Evolutionary conservation across 2,113 vertebrate species (phyloP).

Genomic region (Sminthopsis crassicaudata): DNA sequence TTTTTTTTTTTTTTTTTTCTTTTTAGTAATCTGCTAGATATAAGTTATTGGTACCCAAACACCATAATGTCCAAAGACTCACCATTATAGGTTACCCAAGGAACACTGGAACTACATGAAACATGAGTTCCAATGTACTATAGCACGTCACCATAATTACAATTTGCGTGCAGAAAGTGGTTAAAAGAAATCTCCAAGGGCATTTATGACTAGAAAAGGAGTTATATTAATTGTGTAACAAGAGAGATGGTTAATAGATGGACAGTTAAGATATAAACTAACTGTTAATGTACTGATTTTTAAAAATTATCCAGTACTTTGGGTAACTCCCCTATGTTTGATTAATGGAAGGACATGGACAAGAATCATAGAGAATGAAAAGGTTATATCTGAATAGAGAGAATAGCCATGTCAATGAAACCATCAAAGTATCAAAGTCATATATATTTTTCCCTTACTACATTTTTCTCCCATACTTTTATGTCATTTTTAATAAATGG

Average conservation of each 20-base stretch:
- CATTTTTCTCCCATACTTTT: slow-evolving; percentile 7
- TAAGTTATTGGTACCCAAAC: neutral
- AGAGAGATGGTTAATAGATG: neutral
- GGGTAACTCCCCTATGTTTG: neutral
- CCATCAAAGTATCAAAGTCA: neutral
- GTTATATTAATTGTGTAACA: neutral
- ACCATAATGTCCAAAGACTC: neutral
- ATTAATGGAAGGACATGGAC: neutral
- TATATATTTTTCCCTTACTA: neutral
- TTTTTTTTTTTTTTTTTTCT: too few relatives aligned
- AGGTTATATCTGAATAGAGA: neutral
- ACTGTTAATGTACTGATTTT: neutral
- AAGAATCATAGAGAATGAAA: neutral
- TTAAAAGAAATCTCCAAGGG: neutral
- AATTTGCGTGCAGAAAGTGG: neutral
- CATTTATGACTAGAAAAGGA: neutral
- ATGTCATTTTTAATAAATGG: neutral
- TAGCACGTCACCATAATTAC: neutral
- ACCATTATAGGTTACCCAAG: neutral
- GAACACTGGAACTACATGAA: neutral
- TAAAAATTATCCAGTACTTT: neutral
- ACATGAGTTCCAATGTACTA: neutral
- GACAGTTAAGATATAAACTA: neutral
- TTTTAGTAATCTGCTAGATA: neutral
- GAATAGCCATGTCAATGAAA: neutral